A percentile compares a stretch with the other conserved stretches of the same genome.
These are phyloP conservation scores for Plebejus melissa DNA, from an alignment of 2,888 invertebrate species.

Conservation along the genomic window DNA sequence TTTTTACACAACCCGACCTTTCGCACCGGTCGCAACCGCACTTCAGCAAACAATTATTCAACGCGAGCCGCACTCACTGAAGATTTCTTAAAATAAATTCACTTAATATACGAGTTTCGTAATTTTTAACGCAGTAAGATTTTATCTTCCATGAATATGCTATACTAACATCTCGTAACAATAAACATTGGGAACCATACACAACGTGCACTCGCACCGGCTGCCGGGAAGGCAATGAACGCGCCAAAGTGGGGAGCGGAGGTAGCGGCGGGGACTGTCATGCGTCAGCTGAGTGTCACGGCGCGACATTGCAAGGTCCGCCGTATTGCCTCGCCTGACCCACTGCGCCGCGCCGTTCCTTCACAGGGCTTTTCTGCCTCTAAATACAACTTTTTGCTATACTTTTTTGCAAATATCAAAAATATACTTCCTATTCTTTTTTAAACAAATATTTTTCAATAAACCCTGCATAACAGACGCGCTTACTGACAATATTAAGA, in stretches of 20 bases:
- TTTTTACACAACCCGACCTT: constrained; percentile 79
- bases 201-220: constrained; percentile 67
- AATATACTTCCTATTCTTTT: background rate
- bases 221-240: constrained; percentile 85
- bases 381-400: constrained; percentile 28
- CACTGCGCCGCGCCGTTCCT: constrained; percentile 60
- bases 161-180: constrained; percentile 36
- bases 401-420: background rate
- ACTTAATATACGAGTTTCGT: constrained; percentile 27
- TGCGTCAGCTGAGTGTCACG: constrained; percentile 78
- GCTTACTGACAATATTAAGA: constrained; percentile 33
- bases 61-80: constrained; percentile 65
- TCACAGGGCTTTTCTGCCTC: constrained; percentile 33
- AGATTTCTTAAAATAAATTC: constrained; percentile 43
- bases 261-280: constrained; percentile 67
- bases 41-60: constrained; percentile 62
- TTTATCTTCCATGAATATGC: constrained; percentile 10
- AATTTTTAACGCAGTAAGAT: background rate
- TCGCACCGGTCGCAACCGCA: constrained; percentile 77
- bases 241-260: constrained; percentile 64
- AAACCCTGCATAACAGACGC: background rate
- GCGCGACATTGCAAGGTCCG: constrained; percentile 82
- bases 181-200: constrained; percentile 46
- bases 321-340: constrained; percentile 68
- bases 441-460: background rate